Evolutionary conservation across 2,888 invertebrate genomes (phyloP), one percentile per base, ranked within the genome.

Genomic region (Sisyra nigra): DNA sequence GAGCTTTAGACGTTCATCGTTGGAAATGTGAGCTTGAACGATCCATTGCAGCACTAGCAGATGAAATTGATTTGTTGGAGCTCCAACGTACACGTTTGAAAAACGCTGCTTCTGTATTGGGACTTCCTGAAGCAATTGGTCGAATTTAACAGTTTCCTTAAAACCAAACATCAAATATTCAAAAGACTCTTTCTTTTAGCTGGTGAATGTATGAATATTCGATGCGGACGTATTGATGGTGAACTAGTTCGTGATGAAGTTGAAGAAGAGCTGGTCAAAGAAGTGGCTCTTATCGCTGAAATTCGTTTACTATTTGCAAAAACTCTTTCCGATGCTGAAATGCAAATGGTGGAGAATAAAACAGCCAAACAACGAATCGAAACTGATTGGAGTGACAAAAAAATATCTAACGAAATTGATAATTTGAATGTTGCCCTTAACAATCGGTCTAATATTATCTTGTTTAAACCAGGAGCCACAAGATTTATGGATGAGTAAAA

Each of bases 381-480:
- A 62, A 80, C 76, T 54, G 91, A 92, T 58, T 92, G 89, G 88
- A 88, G 88, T 53, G 88, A 92, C 56, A 93, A 93, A 64, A 72
- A 73, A 45, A 76, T 84, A 56, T 75, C 88, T 0, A 79, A 83
- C 53, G 74, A 80, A 50, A 76, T 85, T 3, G 91, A 91, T 52
- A 62, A 79, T 0, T 61, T 63, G 1, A 82, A 81, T 57, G 66
- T 79, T 34, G 69, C 75, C 8, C 65, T 91, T 5, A 76, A 73
- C 46, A 77, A 83, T 40, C 70, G 71, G 53, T 82, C 80, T 0
- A 71, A 66, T 38, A 76, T 72, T 14, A 72, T 87, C 43, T 62
- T 88, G 65, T 87, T 85, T 58, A 77, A 78, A 57, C 79, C 84
- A 5, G 92, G 91, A 17, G 71, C 86, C 1, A 80, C 85, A 2